A percentile compares a stretch with the other conserved stretches of the same genome.
Conservation (phyloP, 2,888 invertebrate species). For the Sinhomidia bicolor region DNA sequence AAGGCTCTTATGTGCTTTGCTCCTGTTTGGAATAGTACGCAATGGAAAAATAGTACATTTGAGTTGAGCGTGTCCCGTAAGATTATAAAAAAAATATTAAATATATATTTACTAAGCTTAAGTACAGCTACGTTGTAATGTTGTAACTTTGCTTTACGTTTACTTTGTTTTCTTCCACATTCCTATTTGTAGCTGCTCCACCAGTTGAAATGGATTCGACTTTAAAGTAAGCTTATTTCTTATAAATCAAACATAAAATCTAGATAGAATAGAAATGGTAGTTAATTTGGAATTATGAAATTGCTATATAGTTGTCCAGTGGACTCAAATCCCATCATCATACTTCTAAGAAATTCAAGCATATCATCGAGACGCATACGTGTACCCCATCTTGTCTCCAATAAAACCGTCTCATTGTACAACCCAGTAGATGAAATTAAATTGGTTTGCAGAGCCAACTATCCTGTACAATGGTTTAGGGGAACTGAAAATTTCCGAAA, state of each 20-base stretch:
- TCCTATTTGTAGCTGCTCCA: conserved; percentile 58
- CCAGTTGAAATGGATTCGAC: conserved; percentile 68
- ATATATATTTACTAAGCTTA: too few species aligned
- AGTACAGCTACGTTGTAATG: too few species aligned
- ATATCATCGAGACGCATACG: conserved; percentile 67
- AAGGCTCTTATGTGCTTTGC: conserved; percentile 74
- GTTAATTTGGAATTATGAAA: too few species aligned
- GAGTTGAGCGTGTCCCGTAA: conserved; percentile 69
- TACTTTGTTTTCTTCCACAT: too few species aligned
- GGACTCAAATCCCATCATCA: conserved; percentile 70
- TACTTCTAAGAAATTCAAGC: conserved; percentile 71
- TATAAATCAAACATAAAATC: too few species aligned
- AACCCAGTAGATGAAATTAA: conserved; percentile 75
- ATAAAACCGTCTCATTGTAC: conserved; percentile 69
- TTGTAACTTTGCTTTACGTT: not conserved
- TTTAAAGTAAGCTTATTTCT: conserved; percentile 58
- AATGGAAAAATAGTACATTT: conserved; percentile 71
- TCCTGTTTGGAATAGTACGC: conserved; percentile 74
- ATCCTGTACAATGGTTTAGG: conserved; percentile 76
- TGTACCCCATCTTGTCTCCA: conserved; percentile 72
- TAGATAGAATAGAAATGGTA: too few species aligned
- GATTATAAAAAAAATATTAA: not conserved
- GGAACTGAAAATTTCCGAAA: conserved; percentile 68
- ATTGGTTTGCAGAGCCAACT: conserved; percentile 75
- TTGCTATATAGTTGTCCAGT: conserved; percentile 69